Evolutionary conservation across 1,140 invertebrate species (phyloP).

Genomic region (Drosophila busckii): DNA sequence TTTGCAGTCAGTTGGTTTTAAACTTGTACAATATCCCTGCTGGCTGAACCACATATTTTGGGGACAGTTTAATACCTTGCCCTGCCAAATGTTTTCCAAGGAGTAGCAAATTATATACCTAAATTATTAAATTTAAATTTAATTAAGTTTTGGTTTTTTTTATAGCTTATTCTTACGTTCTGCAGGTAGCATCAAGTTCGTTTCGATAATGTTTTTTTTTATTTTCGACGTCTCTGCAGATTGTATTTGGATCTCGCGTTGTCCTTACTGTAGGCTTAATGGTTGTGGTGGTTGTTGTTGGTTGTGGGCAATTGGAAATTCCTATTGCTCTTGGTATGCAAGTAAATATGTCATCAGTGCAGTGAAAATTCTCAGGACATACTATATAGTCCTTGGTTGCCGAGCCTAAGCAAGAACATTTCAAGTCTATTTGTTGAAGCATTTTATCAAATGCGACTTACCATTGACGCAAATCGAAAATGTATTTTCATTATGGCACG

Average conservation of each 20-base stretch:
- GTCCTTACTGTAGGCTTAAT: too few species aligned
- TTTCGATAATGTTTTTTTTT: slow-evolving; percentile 1
- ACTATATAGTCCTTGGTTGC: neutral
- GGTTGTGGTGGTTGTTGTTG: neutral
- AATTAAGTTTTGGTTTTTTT: neutral
- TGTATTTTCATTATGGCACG: too few species aligned
- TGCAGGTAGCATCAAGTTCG: slow-evolving; percentile 30
- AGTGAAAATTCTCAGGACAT: neutral
- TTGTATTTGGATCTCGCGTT: slow-evolving; percentile 17
- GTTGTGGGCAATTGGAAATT: neutral
- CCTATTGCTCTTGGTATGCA: neutral
- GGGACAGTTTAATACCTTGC: neutral
- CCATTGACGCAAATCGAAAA: too few species aligned
- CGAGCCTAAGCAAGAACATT: too few species aligned
- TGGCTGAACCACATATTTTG: neutral
- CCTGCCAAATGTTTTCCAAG: neutral
- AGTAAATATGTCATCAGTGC: neutral
- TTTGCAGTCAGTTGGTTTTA: slow-evolving; percentile 21
- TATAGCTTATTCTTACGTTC: slow-evolving; percentile 14
- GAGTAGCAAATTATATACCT: neutral
- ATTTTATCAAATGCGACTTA: too few species aligned
- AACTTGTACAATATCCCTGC: neutral
- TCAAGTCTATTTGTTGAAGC: too few species aligned
- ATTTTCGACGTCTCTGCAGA: slow-evolving; percentile 15
- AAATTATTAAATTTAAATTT: neutral